Evolutionary conservation across 2,797 vertebrate species (phyloP).

Genomic region (Podargus strigoides): DNA sequence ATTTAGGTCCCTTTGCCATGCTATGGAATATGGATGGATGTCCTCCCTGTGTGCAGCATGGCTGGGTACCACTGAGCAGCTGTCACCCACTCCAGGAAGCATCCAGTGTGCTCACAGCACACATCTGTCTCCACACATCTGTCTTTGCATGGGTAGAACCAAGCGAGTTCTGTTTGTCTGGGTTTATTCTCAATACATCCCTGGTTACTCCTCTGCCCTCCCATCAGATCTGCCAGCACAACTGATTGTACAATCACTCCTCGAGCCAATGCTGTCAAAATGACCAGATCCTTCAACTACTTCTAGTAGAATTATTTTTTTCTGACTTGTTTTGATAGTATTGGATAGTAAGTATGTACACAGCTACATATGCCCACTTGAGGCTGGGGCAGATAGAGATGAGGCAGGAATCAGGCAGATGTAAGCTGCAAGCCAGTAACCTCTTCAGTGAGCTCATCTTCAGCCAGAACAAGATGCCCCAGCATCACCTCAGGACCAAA

Average conservation of each 20-base stretch:
- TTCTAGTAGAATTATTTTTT: neutral
- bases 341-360: neutral
- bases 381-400: neutral
- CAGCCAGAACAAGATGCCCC: neutral
- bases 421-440: neutral
- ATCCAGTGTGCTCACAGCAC: neutral
- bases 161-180: neutral
- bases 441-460: neutral
- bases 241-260: neutral
- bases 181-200: neutral
- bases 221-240: neutral
- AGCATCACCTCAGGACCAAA: neutral
- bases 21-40: neutral
- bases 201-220: neutral
- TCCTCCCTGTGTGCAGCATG: neutral
- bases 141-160: neutral
- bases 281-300: neutral
- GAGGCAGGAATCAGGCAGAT: neutral
- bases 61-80: neutral
- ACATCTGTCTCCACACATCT: neutral
- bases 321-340: neutral
- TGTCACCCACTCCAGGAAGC: neutral
- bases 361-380: rapidly evolving
- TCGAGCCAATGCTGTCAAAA: neutral
- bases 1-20: neutral